These are phyloP conservation scores for Pandemis corylana DNA, from an alignment of 2,888 invertebrate species.

Conservation along the genomic window DNA sequence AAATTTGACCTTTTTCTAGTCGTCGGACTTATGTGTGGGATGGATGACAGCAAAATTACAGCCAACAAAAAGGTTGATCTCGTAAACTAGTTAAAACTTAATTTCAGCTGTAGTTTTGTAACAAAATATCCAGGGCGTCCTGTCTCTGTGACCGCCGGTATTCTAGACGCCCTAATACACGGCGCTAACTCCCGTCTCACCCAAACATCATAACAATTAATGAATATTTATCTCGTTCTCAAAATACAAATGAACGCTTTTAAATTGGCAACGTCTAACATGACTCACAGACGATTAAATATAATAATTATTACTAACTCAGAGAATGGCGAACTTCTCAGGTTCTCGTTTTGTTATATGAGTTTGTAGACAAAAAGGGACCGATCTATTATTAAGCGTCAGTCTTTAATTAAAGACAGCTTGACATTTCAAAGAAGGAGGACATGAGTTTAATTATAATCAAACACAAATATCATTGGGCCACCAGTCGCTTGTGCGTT, in stretches of 20 bases:
- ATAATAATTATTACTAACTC: conserved; percentile 39
- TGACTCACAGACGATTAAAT: conserved; percentile 39
- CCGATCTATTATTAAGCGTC: conserved; percentile 72
- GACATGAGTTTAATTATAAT: conserved; percentile 82
- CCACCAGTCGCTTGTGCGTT: conserved; percentile 62
- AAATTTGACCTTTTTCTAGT: no score
- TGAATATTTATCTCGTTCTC: conserved; percentile 10
- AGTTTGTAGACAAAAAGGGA: conserved; percentile 63
- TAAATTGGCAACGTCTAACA: conserved; percentile 34
- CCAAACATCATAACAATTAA: neutral
- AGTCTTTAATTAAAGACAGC: conserved; percentile 81
- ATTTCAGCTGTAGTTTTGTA: no score
- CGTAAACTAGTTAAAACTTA: no score
- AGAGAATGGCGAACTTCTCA: conserved; percentile 45
- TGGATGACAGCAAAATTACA: no score
- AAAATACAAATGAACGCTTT: conserved; percentile 31
- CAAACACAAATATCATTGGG: conserved; percentile 84
- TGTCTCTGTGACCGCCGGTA: no score
- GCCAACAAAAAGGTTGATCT: no score
- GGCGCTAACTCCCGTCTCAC: neutral
- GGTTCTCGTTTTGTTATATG: conserved; percentile 53
- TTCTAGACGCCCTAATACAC: neutral
- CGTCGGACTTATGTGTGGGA: no score
- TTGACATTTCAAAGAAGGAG: conserved; percentile 84
- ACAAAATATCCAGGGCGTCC: no score